Evolutionary conservation across 2,797 vertebrate species (phyloP).

Genomic region (Telmatherina bonti): DNA sequence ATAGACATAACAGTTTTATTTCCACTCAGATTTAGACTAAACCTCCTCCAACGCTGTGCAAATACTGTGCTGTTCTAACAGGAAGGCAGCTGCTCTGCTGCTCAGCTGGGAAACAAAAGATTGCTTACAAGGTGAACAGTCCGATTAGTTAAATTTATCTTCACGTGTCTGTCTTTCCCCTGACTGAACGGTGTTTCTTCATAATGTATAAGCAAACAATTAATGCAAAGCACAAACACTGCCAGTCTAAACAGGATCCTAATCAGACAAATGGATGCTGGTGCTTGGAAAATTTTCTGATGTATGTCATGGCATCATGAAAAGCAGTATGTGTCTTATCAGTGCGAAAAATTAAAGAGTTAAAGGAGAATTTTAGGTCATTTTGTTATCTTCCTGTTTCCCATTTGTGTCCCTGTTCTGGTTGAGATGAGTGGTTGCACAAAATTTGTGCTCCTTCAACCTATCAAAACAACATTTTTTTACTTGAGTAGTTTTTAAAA

Average conservation of each 20-base stretch:
- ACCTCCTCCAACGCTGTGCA: constrained; percentile 38
- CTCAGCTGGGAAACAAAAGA: constrained; percentile 7
- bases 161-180: not conserved
- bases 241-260: not conserved
- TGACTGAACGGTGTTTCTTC: not conserved
- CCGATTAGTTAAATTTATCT: not conserved
- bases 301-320: not conserved
- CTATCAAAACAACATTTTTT: not conserved
- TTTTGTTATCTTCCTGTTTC: not conserved
- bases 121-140: not conserved
- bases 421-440: not conserved
- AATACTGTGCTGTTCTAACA: not conserved
- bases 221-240: not conserved
- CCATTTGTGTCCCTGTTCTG: not conserved
- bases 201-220: not conserved
- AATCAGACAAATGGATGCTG: not conserved
- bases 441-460: not conserved
- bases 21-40: constrained; percentile 57
- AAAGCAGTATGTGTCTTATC: not conserved
- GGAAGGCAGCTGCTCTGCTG: not conserved
- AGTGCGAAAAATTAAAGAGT: not conserved
- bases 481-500: not conserved
- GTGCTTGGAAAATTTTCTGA: not conserved
- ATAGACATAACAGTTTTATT: constrained; percentile 53
- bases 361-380: not conserved